Percentiles rank a stretch among this genome's conserved stretches.
Evolutionary conservation across 1,140 invertebrate species (phyloP).

Genomic region (Eciton burchellii): DNA sequence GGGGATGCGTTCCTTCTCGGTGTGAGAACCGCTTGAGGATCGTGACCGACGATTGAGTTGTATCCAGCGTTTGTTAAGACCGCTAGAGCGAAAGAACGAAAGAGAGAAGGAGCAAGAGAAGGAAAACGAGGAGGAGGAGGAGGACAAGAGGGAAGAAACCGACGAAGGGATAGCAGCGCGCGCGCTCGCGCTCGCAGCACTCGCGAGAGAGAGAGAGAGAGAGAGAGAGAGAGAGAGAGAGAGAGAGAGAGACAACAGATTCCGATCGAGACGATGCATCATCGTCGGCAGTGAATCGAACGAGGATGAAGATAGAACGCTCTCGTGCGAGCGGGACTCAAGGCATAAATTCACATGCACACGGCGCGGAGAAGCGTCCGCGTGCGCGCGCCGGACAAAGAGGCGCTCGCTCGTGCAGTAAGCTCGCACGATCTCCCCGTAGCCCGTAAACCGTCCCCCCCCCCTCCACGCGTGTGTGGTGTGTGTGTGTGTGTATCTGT

Average conservation of each 20-base stretch:
- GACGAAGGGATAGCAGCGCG: conserved; percentile 31
- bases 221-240: conserved; percentile 46
- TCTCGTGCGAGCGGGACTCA: conserved; percentile 61
- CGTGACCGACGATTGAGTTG: conserved; percentile 76
- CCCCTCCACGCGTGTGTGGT: too few species aligned
- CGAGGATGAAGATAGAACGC: conserved; percentile 61
- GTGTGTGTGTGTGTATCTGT: not conserved
- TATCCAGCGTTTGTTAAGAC: conserved; percentile 75
- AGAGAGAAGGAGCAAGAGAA: not conserved
- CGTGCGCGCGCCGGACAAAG: conserved; percentile 72
- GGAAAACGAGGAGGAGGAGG: not conserved
- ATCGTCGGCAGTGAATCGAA: conserved; percentile 69
- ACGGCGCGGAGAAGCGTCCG: conserved; percentile 36
- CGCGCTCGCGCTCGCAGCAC: too few species aligned
- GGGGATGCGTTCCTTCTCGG: conserved; percentile 21
- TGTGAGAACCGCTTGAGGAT: conserved; percentile 74
- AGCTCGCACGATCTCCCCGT: conserved; percentile 73
- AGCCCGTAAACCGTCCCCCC: conserved; percentile 64
- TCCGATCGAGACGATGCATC: conserved; percentile 73
- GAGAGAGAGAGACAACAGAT: conserved; percentile 39
- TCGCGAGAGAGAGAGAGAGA: conserved; percentile 46
- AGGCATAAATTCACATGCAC: conserved; percentile 71
- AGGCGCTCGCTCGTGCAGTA: conserved; percentile 72
- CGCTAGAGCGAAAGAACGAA: conserved; percentile 62
- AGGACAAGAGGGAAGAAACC: conserved; percentile 35